Conservation (phyloP, 2,797 vertebrate species). For the Melanotaenia maccullochi region DNA sequence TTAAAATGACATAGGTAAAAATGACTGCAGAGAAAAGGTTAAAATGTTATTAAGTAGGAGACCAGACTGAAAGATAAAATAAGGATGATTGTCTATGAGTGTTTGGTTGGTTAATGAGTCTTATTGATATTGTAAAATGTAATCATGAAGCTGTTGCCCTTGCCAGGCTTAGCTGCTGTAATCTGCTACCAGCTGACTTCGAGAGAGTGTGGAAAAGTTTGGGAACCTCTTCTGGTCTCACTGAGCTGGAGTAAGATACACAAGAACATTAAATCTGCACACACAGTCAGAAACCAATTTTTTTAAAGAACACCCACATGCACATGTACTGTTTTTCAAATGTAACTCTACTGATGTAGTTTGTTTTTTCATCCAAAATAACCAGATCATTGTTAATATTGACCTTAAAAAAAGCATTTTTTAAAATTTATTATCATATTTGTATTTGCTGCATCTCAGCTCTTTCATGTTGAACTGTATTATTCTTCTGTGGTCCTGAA, state of each 20-base stretch:
- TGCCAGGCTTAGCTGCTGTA: slow-evolving; percentile 74
- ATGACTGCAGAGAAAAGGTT: not conserved
- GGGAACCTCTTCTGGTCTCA: slow-evolving; percentile 64
- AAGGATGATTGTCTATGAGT: not conserved
- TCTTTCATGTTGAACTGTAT: not conserved
- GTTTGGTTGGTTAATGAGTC: not conserved
- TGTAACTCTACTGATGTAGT: not conserved
- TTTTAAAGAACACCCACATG: not conserved
- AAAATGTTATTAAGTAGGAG: too few species aligned
- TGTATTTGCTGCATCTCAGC: too few species aligned
- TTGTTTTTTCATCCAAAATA: not conserved
- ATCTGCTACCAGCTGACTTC: slow-evolving; percentile 72
- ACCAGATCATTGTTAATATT: not conserved
- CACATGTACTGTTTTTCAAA: not conserved
- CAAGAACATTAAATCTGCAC: not conserved
- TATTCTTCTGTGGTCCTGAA: not conserved
- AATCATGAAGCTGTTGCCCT: slow-evolving; percentile 24
- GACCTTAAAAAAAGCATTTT: not conserved
- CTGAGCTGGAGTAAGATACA: slow-evolving; percentile 86
- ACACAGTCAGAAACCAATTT: not conserved
- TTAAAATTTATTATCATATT: too few species aligned
- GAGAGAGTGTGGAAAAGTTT: slow-evolving; percentile 76
- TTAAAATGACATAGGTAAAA: not conserved
- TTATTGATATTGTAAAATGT: not conserved
- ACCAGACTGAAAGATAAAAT: not conserved